Evolutionary conservation across 2,113 vertebrate genomes (phyloP).

Genomic region (Vireo altiloquus): DNA sequence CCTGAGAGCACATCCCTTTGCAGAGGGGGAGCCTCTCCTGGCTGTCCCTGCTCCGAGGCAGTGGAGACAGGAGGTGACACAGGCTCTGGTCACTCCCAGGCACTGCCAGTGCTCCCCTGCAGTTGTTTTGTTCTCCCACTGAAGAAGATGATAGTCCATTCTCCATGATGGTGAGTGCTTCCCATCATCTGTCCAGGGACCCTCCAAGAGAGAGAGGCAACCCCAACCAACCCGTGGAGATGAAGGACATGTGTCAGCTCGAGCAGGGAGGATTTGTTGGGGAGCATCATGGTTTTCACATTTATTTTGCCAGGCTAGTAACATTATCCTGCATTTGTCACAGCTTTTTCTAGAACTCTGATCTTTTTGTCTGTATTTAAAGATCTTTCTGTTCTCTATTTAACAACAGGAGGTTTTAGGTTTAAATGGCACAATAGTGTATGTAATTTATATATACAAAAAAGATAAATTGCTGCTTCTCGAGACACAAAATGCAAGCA

Average conservation of each 20-base stretch:
- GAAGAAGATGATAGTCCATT: not conserved
- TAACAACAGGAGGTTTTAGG: slow-evolving; percentile 20
- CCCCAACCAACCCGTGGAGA: not conserved
- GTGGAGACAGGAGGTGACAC: not conserved
- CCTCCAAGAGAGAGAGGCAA: not conserved
- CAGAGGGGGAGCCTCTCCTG: not conserved
- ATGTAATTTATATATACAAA: slow-evolving; percentile 49
- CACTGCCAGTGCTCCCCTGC: not conserved
- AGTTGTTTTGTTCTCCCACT: not conserved
- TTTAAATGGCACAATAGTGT: slow-evolving; percentile 33
- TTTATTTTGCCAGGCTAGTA: slow-evolving; percentile 9
- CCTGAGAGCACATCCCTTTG: not conserved
- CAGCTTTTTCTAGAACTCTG: slow-evolving; percentile 49
- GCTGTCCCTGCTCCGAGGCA: not conserved
- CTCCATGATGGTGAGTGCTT: not conserved
- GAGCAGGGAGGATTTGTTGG: not conserved
- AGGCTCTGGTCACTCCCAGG: not conserved
- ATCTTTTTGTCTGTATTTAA: slow-evolving; percentile 50
- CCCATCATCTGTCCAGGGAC: not conserved
- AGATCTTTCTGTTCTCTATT: slow-evolving; percentile 7
- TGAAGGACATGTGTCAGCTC: not conserved
- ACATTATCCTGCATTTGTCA: slow-evolving; percentile 15
- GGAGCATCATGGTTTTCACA: not conserved
- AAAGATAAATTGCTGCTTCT: slow-evolving; percentile 40
- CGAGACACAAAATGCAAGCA: not conserved